Conservation (phyloP, 2,888 invertebrate species). For the Drosophila yooni region DNA sequence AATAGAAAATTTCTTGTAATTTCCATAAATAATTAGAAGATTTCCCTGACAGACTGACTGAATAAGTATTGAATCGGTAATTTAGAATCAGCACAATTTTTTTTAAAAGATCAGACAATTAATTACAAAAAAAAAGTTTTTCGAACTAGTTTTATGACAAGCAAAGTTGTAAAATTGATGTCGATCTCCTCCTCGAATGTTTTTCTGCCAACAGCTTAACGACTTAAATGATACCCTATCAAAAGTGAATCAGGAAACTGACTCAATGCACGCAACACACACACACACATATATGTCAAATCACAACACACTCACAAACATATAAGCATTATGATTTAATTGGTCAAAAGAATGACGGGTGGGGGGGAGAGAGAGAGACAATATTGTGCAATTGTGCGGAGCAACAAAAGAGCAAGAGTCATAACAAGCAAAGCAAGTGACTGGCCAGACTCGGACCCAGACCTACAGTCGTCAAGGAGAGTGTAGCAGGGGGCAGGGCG, state of each 20-base stretch:
- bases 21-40: background rate
- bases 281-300: slow-evolving; percentile 3
- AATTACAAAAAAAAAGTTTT: background rate
- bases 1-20: background rate
- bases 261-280: background rate
- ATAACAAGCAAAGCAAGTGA: slow-evolving; percentile 66
- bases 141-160: background rate
- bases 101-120: background rate
- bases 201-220: background rate
- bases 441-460: slow-evolving; percentile 43
- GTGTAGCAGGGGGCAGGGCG: background rate
- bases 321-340: slow-evolving; percentile 59
- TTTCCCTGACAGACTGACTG: too few relatives aligned
- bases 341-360: slow-evolving; percentile 44
- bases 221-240: background rate
- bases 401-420: slow-evolving; percentile 62
- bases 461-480: slow-evolving; percentile 28
- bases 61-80: background rate
- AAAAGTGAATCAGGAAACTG: background rate
- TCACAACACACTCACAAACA: slow-evolving; percentile 13
- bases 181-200: background rate
- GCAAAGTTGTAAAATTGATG: background rate
- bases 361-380: slow-evolving; percentile 37
- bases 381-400: slow-evolving; percentile 59
- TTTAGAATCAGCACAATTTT: background rate